Conservation (phyloP, 2,888 invertebrate species). For the Cephus nigrinus region DNA sequence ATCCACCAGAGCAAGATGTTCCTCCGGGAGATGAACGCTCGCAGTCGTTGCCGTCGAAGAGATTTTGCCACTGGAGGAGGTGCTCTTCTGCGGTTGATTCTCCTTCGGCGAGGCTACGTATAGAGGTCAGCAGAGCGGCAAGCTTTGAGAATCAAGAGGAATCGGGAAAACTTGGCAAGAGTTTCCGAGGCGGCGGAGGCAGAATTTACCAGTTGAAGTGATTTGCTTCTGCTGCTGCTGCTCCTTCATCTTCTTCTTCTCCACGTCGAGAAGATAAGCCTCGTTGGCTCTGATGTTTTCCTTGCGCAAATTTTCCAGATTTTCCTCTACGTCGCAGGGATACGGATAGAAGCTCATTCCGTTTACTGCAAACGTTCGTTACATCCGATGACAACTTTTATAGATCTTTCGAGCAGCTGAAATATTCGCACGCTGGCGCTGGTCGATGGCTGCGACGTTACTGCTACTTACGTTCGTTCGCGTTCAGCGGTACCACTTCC, state of each 20-base stretch:
- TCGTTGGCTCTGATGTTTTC: background rate
- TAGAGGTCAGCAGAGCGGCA: background rate
- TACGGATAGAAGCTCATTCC: slow-evolving; percentile 50
- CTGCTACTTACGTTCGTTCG: slow-evolving; percentile 36
- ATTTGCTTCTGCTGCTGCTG: background rate
- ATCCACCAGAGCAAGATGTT: slow-evolving; percentile 44
- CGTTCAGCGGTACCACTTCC: slow-evolving; percentile 28
- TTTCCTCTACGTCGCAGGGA: slow-evolving; percentile 36
- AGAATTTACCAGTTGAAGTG: background rate
- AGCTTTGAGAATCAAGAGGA: background rate
- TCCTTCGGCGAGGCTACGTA: background rate
- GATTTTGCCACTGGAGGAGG: background rate
- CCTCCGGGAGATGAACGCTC: background rate
- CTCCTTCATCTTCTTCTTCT: background rate
- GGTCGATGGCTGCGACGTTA: background rate
- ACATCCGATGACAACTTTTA: background rate
- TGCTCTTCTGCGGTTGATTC: background rate
- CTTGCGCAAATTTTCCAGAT: background rate
- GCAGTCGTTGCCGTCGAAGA: background rate
- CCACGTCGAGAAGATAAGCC: background rate
- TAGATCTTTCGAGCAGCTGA: background rate
- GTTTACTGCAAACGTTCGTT: slow-evolving; percentile 32
- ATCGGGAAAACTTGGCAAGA: background rate
- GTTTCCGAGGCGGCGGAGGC: background rate
- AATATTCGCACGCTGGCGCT: background rate